Percentiles rank a stretch among this genome's conserved stretches.
Conservation (phyloP, 2,797 vertebrate genomes). For the Pangasius mekongensis region DNA sequence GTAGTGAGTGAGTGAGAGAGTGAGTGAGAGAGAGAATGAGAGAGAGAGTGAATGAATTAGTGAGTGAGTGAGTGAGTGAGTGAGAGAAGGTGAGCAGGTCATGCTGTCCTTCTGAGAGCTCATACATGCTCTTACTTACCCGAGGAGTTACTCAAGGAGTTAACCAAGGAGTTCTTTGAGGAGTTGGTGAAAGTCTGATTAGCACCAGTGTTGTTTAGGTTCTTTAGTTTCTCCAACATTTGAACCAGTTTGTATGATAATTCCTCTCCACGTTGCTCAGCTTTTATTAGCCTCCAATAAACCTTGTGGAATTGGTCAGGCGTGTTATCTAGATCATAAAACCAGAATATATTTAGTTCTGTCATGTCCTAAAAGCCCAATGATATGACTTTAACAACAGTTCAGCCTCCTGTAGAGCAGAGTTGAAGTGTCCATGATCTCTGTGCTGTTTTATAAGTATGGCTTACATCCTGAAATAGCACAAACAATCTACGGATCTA, state of each 20-base stretch:
- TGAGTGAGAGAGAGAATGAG: too few species aligned
- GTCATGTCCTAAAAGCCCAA: not conserved
- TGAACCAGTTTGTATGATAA: conserved; percentile 61
- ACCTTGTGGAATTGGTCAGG: conserved; percentile 14
- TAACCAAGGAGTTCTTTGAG: conserved; percentile 51
- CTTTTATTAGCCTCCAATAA: conserved; percentile 60
- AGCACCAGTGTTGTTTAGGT: conserved; percentile 39
- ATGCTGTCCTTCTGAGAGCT: too few species aligned
- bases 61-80: not conserved
- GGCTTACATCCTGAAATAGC: not conserved
- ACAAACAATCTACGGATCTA: not conserved
- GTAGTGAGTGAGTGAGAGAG: too few species aligned
- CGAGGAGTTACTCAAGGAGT: conserved; percentile 14
- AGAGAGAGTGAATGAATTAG: not conserved
- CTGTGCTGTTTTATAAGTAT: not conserved
- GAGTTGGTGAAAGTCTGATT: conserved; percentile 21
- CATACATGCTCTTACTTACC: not conserved
- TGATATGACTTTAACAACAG: not conserved
- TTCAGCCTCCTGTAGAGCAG: not conserved
- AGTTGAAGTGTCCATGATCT: not conserved
- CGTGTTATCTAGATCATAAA: conserved; percentile 25
- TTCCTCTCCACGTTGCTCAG: conserved; percentile 59
- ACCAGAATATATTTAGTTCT: not conserved
- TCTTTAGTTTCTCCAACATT: conserved; percentile 62
- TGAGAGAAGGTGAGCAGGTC: not conserved